A percentile compares a stretch with the other conserved stretches of the same genome.
Conservation (phyloP, 2,797 vertebrate species). For the Mico argentatus region DNA sequence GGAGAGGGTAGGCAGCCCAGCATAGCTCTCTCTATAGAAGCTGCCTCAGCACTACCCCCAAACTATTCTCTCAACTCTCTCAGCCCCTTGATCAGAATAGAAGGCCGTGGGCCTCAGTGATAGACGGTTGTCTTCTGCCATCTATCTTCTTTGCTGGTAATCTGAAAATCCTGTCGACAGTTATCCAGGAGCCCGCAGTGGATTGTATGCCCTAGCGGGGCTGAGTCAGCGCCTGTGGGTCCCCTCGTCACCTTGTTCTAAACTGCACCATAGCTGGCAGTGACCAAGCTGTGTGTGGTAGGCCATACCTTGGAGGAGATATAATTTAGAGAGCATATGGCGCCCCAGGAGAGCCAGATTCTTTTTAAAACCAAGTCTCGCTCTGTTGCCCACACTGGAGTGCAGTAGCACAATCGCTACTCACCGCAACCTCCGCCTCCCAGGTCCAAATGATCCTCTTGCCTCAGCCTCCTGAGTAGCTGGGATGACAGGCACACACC, state of each 20-base stretch:
- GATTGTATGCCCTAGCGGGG: background rate
- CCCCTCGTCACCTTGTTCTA: background rate
- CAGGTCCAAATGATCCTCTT: background rate
- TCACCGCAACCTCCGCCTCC: too few relatives aligned
- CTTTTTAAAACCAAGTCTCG: too few relatives aligned
- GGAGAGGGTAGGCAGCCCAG: background rate
- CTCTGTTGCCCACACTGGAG: too few relatives aligned
- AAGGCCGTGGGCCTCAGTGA: background rate
- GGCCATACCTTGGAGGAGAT: background rate
- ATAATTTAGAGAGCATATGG: background rate
- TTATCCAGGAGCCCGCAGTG: background rate
- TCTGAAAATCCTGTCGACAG: background rate
- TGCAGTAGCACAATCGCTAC: too few relatives aligned
- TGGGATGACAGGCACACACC: fast-evolving
- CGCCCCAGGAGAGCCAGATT: background rate
- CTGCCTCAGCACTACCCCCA: background rate
- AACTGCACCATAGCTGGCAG: background rate
- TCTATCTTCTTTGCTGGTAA: background rate
- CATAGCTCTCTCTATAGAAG: background rate
- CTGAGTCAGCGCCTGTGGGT: background rate
- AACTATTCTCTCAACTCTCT: background rate
- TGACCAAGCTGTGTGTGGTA: background rate
- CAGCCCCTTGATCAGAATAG: background rate
- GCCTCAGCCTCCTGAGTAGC: background rate
- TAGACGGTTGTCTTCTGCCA: background rate